Evolutionary conservation across 2,888 invertebrate genomes (phyloP).

Genomic region (Aromia moschata): DNA sequence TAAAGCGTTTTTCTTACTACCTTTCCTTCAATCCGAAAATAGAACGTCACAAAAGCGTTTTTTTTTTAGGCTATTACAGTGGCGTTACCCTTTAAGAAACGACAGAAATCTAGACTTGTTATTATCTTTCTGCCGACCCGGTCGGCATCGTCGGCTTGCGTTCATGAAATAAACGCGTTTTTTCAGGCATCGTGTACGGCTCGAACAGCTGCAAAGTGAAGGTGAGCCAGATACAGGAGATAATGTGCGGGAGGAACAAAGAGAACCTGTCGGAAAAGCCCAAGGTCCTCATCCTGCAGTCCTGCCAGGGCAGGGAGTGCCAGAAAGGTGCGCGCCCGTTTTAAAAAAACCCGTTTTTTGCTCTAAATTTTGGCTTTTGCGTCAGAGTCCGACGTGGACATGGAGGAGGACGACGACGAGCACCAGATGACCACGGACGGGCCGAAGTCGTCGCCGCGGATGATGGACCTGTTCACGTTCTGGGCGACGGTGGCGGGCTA

Average conservation of each 20-base stretch:
- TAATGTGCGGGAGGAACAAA: constrained; percentile 57
- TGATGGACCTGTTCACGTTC: constrained; percentile 54
- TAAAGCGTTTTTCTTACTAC: no score
- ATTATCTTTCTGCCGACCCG: no score
- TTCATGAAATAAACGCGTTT: no score
- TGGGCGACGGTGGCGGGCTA: constrained; percentile 58
- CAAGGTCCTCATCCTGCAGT: constrained; percentile 68
- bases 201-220: constrained; percentile 64
- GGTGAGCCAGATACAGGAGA: constrained; percentile 60
- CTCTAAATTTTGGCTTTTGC: constrained; percentile 7
- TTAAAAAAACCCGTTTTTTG: no score
- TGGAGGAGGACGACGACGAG: constrained; percentile 34
- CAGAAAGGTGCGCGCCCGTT: constrained; percentile 52
- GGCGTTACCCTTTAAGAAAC: no score
- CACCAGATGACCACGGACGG: constrained; percentile 41
- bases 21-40: no score
- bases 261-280: constrained; percentile 62
- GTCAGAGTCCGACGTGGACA: constrained; percentile 21
- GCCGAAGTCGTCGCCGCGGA: constrained; percentile 40
- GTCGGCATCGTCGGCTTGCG: no score
- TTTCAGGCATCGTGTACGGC: constrained; percentile 65
- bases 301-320: constrained; percentile 65
- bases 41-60: no score
- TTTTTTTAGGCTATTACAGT: no score
- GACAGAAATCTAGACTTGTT: no score